phyloP scores from a whole-genome alignment of 1,140 invertebrate genomes.

The Bemisia tabaci region DNA sequence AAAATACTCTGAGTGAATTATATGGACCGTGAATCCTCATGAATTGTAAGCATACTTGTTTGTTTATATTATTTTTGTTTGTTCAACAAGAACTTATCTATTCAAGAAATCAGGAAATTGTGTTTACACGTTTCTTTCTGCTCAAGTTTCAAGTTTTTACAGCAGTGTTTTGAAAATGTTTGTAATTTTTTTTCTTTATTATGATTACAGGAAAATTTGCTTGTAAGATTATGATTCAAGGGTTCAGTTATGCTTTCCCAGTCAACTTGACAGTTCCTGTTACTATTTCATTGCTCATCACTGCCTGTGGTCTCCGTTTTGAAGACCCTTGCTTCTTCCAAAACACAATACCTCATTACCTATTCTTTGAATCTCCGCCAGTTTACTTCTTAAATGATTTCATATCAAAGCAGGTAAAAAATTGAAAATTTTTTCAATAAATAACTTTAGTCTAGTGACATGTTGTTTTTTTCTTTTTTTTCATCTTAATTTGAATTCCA shows the following conservation, averaged over 20 bases:
- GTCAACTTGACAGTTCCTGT: conserved; percentile 84
- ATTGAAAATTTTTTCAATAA: neutral
- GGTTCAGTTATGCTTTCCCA: conserved; percentile 91
- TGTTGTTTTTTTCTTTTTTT: no score
- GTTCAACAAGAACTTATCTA: no score
- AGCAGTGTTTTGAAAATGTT: no score
- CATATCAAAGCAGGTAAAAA: conserved; percentile 55
- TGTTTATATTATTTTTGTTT: conserved; percentile 1
- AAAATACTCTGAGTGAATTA: no score
- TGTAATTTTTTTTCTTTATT: no score
- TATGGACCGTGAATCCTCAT: no score
- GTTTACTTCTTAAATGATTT: conserved; percentile 71
- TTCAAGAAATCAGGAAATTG: no score
- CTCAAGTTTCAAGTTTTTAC: no score
- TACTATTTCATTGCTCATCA: conserved; percentile 72
- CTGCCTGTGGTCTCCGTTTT: conserved; percentile 71
- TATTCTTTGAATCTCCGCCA: conserved; percentile 78
- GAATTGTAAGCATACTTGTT: conserved; percentile 1
- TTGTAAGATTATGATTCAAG: conserved; percentile 92
- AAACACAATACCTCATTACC: conserved; percentile 66
- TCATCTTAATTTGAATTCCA: no score
- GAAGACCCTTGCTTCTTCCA: conserved; percentile 80
- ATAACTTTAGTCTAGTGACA: no score
- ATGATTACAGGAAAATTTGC: conserved; percentile 64
- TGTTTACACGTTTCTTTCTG: no score